Evolutionary conservation across 2,113 vertebrate genomes (phyloP).

Genomic region (Actenoides hombroni): DNA sequence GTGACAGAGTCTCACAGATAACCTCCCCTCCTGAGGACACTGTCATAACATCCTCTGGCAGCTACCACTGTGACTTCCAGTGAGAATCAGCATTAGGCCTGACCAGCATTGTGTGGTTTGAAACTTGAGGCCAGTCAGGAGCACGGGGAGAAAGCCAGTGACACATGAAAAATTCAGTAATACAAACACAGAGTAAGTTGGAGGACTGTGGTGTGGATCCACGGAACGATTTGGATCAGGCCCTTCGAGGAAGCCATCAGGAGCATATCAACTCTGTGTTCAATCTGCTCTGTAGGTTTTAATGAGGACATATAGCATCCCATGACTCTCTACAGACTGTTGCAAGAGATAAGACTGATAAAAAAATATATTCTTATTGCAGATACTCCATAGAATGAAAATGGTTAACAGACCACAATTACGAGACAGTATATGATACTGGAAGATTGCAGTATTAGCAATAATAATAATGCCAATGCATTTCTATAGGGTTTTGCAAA

Average conservation of each 20-base stretch:
- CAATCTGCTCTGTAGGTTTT: neutral
- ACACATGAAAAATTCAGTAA: neutral
- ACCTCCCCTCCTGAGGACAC: neutral
- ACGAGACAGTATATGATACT: neutral
- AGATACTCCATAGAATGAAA: neutral
- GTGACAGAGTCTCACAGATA: neutral
- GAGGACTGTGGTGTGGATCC: rapidly evolving
- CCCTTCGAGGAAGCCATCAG: neutral
- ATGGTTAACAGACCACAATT: neutral
- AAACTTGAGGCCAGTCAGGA: neutral
- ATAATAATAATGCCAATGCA: neutral
- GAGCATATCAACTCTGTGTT: neutral
- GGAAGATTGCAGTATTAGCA: neutral
- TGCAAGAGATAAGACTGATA: neutral
- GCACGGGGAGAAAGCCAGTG: neutral
- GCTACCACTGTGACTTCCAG: neutral
- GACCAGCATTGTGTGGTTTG: neutral
- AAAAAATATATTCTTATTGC: neutral
- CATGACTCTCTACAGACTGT: neutral
- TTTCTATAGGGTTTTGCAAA: neutral
- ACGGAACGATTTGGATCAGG: neutral
- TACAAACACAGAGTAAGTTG: neutral
- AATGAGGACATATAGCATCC: neutral
- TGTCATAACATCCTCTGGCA: neutral
- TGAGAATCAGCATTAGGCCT: neutral